These are phyloP conservation scores for Philopotamus ludificatus DNA, from an alignment of 1,140 invertebrate species.

Conservation along the genomic window DNA sequence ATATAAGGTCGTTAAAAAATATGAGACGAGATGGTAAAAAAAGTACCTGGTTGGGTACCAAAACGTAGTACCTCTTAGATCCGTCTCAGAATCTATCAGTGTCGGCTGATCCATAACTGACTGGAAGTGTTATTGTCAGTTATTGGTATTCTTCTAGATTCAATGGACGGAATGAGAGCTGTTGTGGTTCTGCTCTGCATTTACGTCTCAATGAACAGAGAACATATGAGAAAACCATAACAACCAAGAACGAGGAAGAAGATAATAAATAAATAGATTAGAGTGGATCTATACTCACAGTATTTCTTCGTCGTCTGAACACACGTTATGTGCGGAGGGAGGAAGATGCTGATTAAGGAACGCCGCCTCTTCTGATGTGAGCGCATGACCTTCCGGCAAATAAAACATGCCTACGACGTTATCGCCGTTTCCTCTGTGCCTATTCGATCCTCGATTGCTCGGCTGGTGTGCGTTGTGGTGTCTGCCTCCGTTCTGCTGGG, in stretches of 20 bases:
- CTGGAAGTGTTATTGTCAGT: background rate
- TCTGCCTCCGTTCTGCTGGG: conserved; percentile 11
- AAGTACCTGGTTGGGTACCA: no score
- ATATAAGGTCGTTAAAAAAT: no score
- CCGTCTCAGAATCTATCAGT: no score
- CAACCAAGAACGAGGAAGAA: background rate
- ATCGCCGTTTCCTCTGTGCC: background rate
- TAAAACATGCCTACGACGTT: conserved; percentile 46
- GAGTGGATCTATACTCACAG: conserved; percentile 1
- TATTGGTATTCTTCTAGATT: background rate
- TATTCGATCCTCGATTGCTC: background rate
- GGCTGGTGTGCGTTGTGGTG: background rate
- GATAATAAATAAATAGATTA: background rate
- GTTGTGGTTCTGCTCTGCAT: background rate
- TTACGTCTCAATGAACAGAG: background rate
- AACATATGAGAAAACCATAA: background rate
- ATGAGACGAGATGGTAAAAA: no score
- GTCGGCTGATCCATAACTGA: background rate
- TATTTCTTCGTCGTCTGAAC: conserved; percentile 27
- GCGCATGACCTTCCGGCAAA: conserved; percentile 52
- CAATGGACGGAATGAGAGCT: no score
- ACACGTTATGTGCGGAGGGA: conserved; percentile 36
- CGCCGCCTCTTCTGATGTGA: conserved; percentile 53
- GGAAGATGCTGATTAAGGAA: conserved; percentile 54
- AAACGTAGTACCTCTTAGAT: no score